A percentile compares a stretch with the other conserved stretches of the same genome.
Conservation (phyloP, 2,888 invertebrate genomes). For the Ryuthela nishihirai region DNA sequence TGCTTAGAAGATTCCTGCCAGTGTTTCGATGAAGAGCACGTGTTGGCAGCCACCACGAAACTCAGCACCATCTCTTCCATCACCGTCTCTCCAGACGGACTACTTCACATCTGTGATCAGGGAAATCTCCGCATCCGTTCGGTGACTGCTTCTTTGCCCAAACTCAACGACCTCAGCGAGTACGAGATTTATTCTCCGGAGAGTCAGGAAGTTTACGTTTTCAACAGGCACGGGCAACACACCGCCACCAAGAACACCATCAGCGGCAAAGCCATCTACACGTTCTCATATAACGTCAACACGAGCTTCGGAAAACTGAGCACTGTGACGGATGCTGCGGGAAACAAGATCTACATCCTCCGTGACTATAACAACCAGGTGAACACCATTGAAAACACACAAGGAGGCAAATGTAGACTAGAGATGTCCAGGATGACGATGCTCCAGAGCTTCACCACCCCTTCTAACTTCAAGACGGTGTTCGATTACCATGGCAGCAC, state of each 20-base stretch:
- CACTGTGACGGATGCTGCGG: conserved; percentile 83
- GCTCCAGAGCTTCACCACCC: conserved; percentile 49
- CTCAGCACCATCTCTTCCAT: conserved; percentile 60
- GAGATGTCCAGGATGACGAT: conserved; percentile 50
- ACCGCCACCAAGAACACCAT: conserved; percentile 85
- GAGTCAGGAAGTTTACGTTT: conserved; percentile 87
- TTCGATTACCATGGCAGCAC: conserved; percentile 51
- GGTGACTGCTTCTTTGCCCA: conserved; percentile 65
- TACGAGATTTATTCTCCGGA: conserved; percentile 91
- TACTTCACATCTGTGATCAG: conserved; percentile 92
- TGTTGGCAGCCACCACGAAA: conserved; percentile 51
- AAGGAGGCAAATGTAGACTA: conserved; percentile 44
- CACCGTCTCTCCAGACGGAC: conserved; percentile 90
- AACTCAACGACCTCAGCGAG: conserved; percentile 75
- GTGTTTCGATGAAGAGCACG: conserved; percentile 50
- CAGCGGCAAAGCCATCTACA: conserved; percentile 87
- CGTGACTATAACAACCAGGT: conserved; percentile 70
- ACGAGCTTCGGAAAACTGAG: conserved; percentile 76
- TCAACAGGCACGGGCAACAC: conserved; percentile 91
- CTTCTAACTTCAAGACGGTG: conserved; percentile 48
- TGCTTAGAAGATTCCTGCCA: conserved; percentile 50
- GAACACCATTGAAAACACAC: conserved; percentile 69
- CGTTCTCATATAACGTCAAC: conserved; percentile 73
- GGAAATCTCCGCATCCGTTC: conserved; percentile 52
- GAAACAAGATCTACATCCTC: conserved; percentile 84